Base-by-base conservation (phyloP, 2,113 vertebrate genomes). In the Saiga tatarica region DNA sequence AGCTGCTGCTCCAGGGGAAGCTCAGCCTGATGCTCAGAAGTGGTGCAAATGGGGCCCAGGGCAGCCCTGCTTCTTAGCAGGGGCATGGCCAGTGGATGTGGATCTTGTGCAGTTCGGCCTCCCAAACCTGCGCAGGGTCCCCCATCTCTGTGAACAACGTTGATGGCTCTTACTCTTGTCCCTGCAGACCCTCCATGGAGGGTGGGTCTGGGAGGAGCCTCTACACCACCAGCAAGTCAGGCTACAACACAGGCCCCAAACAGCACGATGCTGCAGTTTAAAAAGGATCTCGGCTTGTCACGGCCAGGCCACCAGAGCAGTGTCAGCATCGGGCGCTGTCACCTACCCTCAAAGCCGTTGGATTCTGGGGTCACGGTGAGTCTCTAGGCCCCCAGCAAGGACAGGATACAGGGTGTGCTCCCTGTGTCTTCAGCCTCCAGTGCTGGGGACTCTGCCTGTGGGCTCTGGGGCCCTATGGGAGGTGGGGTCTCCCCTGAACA, bases 191-290 rank as follows among this genome's bases (percentile, higher is more conserved):
- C 57, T 52, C 45, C 26, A 7, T 1, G 21, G 39, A 50, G 1
- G 17, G n/a, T 1, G 0, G 59, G 47, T 39, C 47, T 5, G 3
- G 23, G n/a, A 59, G 82, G 2, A 39, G 30, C 52, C 81, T 12
- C 39, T 33, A 47, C 15, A 21, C 6, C 47, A n/a, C 39, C 16
- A 57, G 30, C 47, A 19, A 12, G 36, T 23, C 17, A 15, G 30
- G 30, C 50, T 84, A 30, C 28, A 53, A 36, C 81, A 33, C 23
- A 74, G 7, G 42, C 30, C 33, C 33, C 12, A 26, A 19, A 36
- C 4, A 23, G 71, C 64, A 76, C 4, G 0, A n/a, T 8, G 67
- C 84, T n/a, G 14, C 0, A 0, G 57, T 30, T 60, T 71, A 47
- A 62, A 39, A 71, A 74, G 21, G 47, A 64, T n/a, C 39, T 33